A percentile compares a stretch with the other conserved stretches of the same genome.
Conservation (phyloP, 1,140 invertebrate genomes). For the Campodea augens region DNA sequence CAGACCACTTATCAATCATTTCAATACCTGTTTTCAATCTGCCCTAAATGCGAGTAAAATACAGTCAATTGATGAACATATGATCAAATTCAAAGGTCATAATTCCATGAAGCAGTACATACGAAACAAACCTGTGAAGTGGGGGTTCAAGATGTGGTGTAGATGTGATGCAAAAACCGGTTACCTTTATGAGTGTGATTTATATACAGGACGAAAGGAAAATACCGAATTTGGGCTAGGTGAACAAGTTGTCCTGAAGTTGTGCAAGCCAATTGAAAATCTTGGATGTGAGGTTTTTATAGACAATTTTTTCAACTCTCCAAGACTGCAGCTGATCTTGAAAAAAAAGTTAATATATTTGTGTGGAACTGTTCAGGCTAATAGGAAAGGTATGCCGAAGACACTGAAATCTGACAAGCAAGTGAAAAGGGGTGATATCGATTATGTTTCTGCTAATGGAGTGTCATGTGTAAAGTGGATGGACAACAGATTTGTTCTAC, state of each 20-base stretch:
- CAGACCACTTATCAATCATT: no score
- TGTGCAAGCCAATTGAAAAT: background rate
- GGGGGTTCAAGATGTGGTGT: slow-evolving; percentile 6
- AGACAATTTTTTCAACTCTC: background rate
- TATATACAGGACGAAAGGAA: slow-evolving; percentile 2
- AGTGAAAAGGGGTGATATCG: slow-evolving; percentile 1
- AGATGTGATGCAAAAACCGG: slow-evolving; percentile 1
- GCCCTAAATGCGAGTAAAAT: no score
- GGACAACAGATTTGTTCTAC: background rate
- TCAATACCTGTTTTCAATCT: no score
- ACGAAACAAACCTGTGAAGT: background rate
- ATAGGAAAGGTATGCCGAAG: background rate
- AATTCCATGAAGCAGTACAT: slow-evolving; percentile 4
- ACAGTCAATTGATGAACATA: no score
- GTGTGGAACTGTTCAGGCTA: background rate
- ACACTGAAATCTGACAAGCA: background rate
- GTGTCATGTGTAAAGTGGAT: slow-evolving; percentile 6
- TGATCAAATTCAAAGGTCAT: slow-evolving; percentile 1
- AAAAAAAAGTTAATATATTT: background rate
- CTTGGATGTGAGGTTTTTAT: background rate
- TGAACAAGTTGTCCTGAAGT: background rate
- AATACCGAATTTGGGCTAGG: background rate
- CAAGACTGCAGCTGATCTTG: background rate
- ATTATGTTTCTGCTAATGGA: slow-evolving; percentile 1
- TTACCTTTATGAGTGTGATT: background rate